These are phyloP conservation scores for Paraplagusia blochii DNA, from an alignment of 2,113 vertebrate genomes.

Conservation along the genomic window DNA sequence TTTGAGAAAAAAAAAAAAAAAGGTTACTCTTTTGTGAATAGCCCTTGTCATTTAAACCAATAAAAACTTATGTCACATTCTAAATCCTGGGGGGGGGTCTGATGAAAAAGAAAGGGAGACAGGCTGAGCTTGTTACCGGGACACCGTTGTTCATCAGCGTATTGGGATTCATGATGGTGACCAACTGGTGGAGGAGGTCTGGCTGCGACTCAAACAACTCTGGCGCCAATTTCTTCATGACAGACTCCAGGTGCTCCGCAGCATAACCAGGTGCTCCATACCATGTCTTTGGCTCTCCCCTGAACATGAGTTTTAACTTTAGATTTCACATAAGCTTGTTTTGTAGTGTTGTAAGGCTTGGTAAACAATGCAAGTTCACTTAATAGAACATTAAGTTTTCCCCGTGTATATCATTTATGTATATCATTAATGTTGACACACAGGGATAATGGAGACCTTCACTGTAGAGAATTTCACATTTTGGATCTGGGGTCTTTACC, in stretches of 20 bases:
- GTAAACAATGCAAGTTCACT: no score
- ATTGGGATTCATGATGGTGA: conserved; percentile 99
- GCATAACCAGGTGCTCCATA: conserved; percentile 95
- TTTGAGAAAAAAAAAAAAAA: not conserved
- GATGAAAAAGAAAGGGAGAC: not conserved
- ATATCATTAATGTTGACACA: no score
- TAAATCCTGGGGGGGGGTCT: no score
- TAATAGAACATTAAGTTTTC: no score
- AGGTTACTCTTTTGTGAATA: not conserved
- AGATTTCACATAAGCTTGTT: no score
- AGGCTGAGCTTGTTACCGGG: conserved; percentile 77
- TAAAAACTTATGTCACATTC: no score
- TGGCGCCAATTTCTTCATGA: conserved; percentile 96
- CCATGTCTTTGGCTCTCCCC: conserved; percentile 99
- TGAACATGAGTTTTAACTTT: conserved; percentile 51
- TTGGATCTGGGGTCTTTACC: conserved; percentile 69
- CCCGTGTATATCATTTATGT: no score
- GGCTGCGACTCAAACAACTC: conserved; percentile 96
- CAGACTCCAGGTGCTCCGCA: conserved; percentile 91
- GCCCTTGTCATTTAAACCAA: no score
- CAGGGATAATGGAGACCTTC: no score
- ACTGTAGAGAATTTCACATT: not conserved
- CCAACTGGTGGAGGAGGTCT: conserved; percentile 96
- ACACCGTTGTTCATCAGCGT: conserved; percentile 95
- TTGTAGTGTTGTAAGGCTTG: no score